Evolutionary conservation across 1,140 invertebrate species (phyloP), one percentile per base, ranked within the genome.

Genomic region (Agrypnia vestita): DNA sequence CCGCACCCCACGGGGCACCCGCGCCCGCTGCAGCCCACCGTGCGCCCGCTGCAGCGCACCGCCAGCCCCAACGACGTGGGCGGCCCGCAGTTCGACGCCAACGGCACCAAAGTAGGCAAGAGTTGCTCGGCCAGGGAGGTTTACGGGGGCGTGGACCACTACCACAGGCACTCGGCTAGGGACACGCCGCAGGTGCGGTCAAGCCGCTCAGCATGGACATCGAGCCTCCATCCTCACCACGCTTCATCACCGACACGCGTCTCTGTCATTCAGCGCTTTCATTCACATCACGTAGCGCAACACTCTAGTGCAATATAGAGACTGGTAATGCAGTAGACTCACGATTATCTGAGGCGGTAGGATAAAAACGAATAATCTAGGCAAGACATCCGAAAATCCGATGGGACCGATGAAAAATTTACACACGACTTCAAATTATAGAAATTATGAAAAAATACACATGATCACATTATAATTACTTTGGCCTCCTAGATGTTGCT

Each of bases 111-210:
- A 69, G 35, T 25, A 72, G 49, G 21, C 74, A 83, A 83, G 76
- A 69, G 79, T 71, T 83, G 82, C 72, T 83, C 82, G 15, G 82
- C 82, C 69, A 78, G 79, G 56, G 82, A 83, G 25, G 79, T 78
- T n/a, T 83, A 83, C 53, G 81, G 81, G 25, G 78, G 59, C 49
- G 49, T 76, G 25, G 82, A 77, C 69, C 79, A 83, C 71, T 80
- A 80, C 71, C 75, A 80, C 61, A 72, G 78, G 69, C 82, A 83
- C 62, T 75, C 79, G 72, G 56, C 69, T 53, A 80, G 76, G 53
- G 74, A 76, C 47, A 75, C 76, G 51, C 78, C 79, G 49, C 82
- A 83, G 82, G 82, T 83, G 80, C 80, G 76, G 74, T 35, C 25
- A 6, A 1, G 25, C 55, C 46, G 55, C 25, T 19, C 25, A 44